Base-by-base conservation (phyloP, 2,888 invertebrate genomes). In the Zhuqinia jingwanae region DNA sequence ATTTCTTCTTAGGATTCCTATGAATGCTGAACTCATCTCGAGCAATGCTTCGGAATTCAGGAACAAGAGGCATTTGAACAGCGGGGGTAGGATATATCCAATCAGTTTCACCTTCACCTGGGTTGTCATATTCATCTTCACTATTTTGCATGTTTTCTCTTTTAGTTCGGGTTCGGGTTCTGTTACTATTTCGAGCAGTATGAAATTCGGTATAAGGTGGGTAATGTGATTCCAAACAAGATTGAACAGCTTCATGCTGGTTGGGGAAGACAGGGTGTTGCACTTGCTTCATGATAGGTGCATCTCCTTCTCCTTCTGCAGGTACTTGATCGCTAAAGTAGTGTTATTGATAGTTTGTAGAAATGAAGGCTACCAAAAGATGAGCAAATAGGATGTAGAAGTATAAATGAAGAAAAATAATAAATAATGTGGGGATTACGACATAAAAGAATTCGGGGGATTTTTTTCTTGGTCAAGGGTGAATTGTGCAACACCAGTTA, bases 401-500 rank as follows among this genome's bases (percentile, higher is more conserved):
- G 53, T 27, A n/a, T n/a, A n/a, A 36, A 36, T 36, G 8, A 36
- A 8, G 36, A 36, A 36, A 6, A 81, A 45, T 17, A 25, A 22
- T 63, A n/a, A 36, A 76, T 8, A 53, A 50, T 53, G 10, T 65
- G 2, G 36, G 17, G 36, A 27, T 85, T 85, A 85, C 84, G 45
- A 47, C 58, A 78, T 70, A 58, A 78, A 85, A 5, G 76, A 20
- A 27, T 25, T 60, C n/a, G 22, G 63, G 20, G 68, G 45, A 17
- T 56, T 77, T 77, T 89, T 90, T 58, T 90, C 90, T 76, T 88
- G 85, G 20, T 91, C 91, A 47, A 85, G 87, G 25, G 88, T 79
- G 25, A 88, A 79, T 85, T 91, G 90, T 50, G 91, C 89, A 6
- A 90, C 88, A 0, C 82, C 87, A 36, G 85, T 88, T 8, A 90